phyloP scores from a whole-genome alignment of 2,113 vertebrate genomes.

The Chloropsis hardwickii region DNA sequence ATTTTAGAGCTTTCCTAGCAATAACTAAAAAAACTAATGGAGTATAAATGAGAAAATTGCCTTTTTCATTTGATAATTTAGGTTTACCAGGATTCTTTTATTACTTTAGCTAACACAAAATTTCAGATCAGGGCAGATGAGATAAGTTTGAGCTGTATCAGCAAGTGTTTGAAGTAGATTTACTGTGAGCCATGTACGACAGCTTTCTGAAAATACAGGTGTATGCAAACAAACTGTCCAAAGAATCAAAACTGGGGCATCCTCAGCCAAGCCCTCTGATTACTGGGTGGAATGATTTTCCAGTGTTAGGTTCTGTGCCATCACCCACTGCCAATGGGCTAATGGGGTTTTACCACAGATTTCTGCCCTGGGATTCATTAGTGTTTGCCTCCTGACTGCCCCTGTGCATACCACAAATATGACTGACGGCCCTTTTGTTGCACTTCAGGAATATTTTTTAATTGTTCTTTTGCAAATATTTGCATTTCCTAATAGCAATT shows the following conservation, averaged over 20 bases:
- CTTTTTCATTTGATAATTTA: conserved; percentile 52
- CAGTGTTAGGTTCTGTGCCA: background rate
- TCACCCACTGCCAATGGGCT: background rate
- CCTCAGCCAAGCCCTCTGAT: background rate
- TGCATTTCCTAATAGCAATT: background rate
- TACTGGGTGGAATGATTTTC: background rate
- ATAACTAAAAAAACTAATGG: conserved; percentile 57
- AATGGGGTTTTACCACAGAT: background rate
- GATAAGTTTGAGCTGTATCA: conserved; percentile 24
- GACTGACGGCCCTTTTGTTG: background rate
- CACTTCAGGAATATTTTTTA: conserved; percentile 52
- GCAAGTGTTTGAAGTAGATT: background rate
- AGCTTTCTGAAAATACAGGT: conserved; percentile 6
- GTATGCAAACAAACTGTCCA: background rate
- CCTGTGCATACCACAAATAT: background rate
- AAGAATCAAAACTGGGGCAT: background rate
- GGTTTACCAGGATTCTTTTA: conserved; percentile 55
- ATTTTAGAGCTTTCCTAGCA: conserved; percentile 54
- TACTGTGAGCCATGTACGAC: background rate
- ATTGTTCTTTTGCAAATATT: conserved; percentile 26
- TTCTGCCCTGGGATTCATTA: conserved; percentile 10
- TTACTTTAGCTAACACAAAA: conserved; percentile 55
- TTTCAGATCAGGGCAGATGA: conserved; percentile 43
- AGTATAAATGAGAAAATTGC: conserved; percentile 54
- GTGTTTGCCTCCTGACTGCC: background rate